A percentile compares a stretch with the other conserved stretches of the same genome.
Conservation (phyloP, 2,888 invertebrate species). For the Flexamia atlantica region DNA sequence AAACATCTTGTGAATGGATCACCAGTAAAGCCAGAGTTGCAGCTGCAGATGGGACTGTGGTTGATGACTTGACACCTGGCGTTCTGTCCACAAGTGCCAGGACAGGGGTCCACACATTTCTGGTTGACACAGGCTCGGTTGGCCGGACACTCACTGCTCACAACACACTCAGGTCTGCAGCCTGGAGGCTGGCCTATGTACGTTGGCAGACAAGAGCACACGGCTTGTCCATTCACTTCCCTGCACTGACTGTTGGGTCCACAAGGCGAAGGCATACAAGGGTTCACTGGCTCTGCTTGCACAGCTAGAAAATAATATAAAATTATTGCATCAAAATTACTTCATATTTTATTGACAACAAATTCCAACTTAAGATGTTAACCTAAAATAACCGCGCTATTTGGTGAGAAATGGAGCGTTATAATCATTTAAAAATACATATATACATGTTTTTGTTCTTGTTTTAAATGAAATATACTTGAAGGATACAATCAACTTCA, state of each 20-base stretch:
- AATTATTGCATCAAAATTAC: too few species aligned
- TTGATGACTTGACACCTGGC: constrained; percentile 85
- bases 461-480: too few species aligned
- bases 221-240: constrained; percentile 83
- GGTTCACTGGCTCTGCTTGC: constrained; percentile 72
- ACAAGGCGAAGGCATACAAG: constrained; percentile 88
- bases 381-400: too few species aligned
- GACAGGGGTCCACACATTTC: constrained; percentile 86
- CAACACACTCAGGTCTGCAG: constrained; percentile 85
- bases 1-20: constrained; percentile 83
- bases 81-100: constrained; percentile 85
- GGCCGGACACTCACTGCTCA: constrained; percentile 84
- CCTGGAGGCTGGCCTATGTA: constrained; percentile 83
- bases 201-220: constrained; percentile 83
- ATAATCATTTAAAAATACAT: too few species aligned
- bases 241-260: constrained; percentile 90
- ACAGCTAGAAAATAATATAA: constrained; percentile 65
- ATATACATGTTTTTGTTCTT: too few species aligned
- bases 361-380: too few species aligned
- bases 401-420: too few species aligned
- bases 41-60: constrained; percentile 85
- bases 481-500: too few species aligned
- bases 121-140: constrained; percentile 83
- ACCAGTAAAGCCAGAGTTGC: constrained; percentile 79
- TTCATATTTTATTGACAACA: too few species aligned